phyloP scores from a whole-genome alignment of 2,797 vertebrate genomes.

The Sebastolobus altivelis region DNA sequence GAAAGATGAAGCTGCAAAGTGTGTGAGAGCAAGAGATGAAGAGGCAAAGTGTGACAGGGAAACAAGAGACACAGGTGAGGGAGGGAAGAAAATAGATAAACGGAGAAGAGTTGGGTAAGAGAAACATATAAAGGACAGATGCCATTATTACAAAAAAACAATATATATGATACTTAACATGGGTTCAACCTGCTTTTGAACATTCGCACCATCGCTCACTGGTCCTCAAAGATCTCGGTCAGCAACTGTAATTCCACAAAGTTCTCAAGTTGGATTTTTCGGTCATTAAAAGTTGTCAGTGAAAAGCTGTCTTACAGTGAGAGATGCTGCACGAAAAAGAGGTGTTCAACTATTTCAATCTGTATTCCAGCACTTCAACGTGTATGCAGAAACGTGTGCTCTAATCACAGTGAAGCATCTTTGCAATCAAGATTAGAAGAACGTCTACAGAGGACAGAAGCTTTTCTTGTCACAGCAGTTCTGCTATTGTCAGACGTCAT shows the following conservation, averaged over 20 bases:
- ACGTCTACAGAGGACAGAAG: not conserved
- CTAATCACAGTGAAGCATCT: not conserved
- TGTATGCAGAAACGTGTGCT: not conserved
- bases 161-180: not conserved
- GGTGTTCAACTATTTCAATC: not conserved
- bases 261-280: too few relatives aligned
- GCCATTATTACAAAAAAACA: not conserved
- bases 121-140: conserved; percentile 14
- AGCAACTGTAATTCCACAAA: not conserved
- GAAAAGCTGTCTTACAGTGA: not conserved
- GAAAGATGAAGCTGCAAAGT: conserved; percentile 54
- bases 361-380: not conserved
- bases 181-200: not conserved
- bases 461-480: not conserved
- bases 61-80: conserved; percentile 53
- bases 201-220: not conserved
- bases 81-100: conserved; percentile 18
- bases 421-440: not conserved
- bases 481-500: not conserved
- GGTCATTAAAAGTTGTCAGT: not conserved
- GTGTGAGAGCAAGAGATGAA: conserved; percentile 35
- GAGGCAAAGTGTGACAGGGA: conserved; percentile 39
- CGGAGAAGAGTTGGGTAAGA: not conserved
- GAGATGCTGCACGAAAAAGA: not conserved
- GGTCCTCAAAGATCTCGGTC: not conserved